A percentile compares a stretch with the other conserved stretches of the same genome.
phyloP scores from a whole-genome alignment of 1,140 invertebrate genomes.

The Diabrotica virgifera region DNA sequence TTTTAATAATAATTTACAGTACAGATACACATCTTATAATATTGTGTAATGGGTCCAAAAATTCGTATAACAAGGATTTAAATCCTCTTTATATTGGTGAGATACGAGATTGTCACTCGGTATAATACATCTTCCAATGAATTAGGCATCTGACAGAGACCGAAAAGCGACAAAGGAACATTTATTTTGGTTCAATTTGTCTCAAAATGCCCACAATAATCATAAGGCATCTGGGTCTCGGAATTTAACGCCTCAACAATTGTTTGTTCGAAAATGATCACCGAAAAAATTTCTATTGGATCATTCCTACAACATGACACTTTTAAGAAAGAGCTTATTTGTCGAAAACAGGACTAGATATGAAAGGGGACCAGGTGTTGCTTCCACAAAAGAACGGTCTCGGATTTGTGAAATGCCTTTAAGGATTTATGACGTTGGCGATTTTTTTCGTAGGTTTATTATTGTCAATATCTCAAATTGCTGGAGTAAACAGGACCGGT shows the following conservation, averaged over 20 bases:
- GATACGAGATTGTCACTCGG: too few relatives aligned
- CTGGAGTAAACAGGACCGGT: not conserved
- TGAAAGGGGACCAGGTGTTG: slow-evolving; percentile 15
- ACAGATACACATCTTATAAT: too few relatives aligned
- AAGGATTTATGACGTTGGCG: slow-evolving; percentile 3
- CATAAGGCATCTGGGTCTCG: slow-evolving; percentile 11
- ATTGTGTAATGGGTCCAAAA: too few relatives aligned
- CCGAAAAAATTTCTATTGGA: slow-evolving; percentile 6
- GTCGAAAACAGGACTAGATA: slow-evolving; percentile 9
- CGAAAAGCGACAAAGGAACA: slow-evolving; percentile 14
- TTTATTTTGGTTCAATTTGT: slow-evolving; percentile 22
- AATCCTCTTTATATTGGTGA: too few relatives aligned
- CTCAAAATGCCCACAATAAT: slow-evolving; percentile 15
- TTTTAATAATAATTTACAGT: too few relatives aligned
- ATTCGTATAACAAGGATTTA: too few relatives aligned
- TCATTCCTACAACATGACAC: slow-evolving; percentile 12
- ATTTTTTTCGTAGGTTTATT: slow-evolving; percentile 4
- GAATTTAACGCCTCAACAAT: slow-evolving; percentile 11
- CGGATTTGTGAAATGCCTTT: slow-evolving; percentile 8
- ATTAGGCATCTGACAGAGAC: not conserved
- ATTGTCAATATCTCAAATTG: slow-evolving; percentile 12
- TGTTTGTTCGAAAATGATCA: slow-evolving; percentile 14
- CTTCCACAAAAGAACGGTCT: not conserved
- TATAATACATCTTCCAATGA: not conserved
- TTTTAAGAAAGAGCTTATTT: slow-evolving; percentile 11